Percentiles rank a stretch among this genome's conserved stretches.
Evolutionary conservation across 2,113 vertebrate species (phyloP).

Genomic region (Phasianus colchicus): DNA sequence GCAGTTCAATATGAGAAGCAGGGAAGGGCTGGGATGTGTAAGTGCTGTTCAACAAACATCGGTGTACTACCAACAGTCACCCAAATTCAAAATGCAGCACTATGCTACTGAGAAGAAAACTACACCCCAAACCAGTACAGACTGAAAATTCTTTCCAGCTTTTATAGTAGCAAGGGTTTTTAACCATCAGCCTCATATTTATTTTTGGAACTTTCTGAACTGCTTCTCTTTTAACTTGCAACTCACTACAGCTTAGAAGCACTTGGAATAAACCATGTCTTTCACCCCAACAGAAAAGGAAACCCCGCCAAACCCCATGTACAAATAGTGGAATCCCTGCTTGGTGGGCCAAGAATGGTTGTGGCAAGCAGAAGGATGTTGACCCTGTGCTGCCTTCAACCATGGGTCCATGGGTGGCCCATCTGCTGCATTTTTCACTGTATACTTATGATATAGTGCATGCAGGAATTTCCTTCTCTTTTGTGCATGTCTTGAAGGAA

Average conservation of each 20-base stretch:
- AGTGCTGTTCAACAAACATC: not conserved
- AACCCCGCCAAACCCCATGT: accelerated
- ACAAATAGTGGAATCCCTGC: not conserved
- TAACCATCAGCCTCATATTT: not conserved
- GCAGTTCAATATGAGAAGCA: not conserved
- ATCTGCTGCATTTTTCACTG: not conserved
- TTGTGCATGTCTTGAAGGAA: not conserved
- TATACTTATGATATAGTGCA: not conserved
- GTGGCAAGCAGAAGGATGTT: not conserved
- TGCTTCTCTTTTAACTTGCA: not conserved
- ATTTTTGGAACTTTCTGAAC: not conserved
- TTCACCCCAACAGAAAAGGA: not conserved
- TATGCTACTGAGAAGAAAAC: not conserved
- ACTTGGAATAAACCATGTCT: not conserved
- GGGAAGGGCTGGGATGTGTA: not conserved
- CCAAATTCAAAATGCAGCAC: not conserved
- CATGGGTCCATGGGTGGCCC: no score
- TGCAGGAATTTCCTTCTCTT: not conserved
- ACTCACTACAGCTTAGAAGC: not conserved
- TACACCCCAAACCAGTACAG: not conserved
- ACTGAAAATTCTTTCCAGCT: not conserved
- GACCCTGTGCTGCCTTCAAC: not conserved
- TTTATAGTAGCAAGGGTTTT: not conserved
- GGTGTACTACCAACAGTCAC: not conserved
- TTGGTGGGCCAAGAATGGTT: not conserved